Base-by-base conservation (phyloP, 2,113 vertebrate species). In the Cebus imitator region DNA sequence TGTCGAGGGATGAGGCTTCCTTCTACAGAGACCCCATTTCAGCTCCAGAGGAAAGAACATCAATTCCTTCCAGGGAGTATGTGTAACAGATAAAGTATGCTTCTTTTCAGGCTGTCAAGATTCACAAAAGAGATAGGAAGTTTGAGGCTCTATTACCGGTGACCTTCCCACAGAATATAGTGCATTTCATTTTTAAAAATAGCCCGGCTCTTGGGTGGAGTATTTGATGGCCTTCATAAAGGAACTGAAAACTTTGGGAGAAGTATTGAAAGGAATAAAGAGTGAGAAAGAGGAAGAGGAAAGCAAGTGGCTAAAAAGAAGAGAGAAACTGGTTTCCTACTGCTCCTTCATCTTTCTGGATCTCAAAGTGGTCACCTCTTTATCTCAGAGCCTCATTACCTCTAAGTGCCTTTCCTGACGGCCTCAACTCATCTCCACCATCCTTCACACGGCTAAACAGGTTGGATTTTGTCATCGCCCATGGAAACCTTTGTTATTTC, bases 161-260 rank as follows among this genome's bases (percentile, higher is more conserved):
- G 98, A 98, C 97, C 98, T 98, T 97, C 96, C 96, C 70, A 96
- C 32, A 94, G 94, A 98, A 97, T 76, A 40, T 0, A 75, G 96
- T 86, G 91, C 68, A 94, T 97, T 95, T 98, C 95, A 92, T 97
- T 98, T 97, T 98, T 72, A 82, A 97, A 98, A 97, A 97, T 97
- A 98, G 97, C 92, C 94, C 93, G 58, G 30, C 89, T 93, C 75
- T 86, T 98, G 78, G 94, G 81, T 96, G 72, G 23, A 94, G 75
- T n/a, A 66, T 92, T 86, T 95, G 94, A 96, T 79, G 75, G 86
- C 48, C 18, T 96, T 95, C 84, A 45, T 76, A 92, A 92, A 89
- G 87, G 92, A 57, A 88, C 11, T 27, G 57, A 50, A 90, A 90
- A 30, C 57, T 79, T 75, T 57, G 23, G 43, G 35, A 68, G 37